A percentile compares a stretch with the other conserved stretches of the same genome.
These are phyloP conservation scores for Triops cancriformis DNA, from an alignment of 1,140 invertebrate species.

Conservation along the genomic window DNA sequence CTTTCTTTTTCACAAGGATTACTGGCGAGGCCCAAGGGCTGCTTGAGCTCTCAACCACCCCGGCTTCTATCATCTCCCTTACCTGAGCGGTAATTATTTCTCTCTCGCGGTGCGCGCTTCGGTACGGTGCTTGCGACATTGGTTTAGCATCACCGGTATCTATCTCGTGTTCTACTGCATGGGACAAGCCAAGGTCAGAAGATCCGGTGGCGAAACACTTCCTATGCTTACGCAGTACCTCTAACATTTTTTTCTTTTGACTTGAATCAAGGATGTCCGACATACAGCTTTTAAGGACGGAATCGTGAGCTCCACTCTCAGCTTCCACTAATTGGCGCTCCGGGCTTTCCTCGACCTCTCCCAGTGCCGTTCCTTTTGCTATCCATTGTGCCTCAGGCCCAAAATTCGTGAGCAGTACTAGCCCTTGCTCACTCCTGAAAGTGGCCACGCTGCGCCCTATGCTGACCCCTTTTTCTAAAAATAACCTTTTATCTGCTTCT, in stretches of 20 bases:
- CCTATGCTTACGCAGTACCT: not conserved
- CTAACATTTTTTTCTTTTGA: constrained; percentile 12
- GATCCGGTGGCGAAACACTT: not conserved
- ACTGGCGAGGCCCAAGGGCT: constrained; percentile 42
- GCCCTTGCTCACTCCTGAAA: not conserved
- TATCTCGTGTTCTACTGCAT: not conserved
- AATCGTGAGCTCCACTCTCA: not conserved
- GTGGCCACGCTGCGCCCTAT: not conserved
- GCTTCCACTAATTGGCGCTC: not conserved
- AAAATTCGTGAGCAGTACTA: constrained; percentile 4
- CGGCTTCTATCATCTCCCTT: too few relatives aligned
- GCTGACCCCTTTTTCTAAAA: not conserved
- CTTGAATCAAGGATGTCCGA: not conserved
- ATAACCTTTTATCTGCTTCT: not conserved
- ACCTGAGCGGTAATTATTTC: too few relatives aligned
- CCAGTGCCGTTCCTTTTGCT: not conserved
- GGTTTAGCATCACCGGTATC: not conserved
- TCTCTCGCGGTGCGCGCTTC: too few relatives aligned
- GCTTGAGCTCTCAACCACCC: constrained; percentile 37
- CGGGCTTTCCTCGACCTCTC: not conserved
- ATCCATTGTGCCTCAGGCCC: not conserved
- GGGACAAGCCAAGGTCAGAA: not conserved
- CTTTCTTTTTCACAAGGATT: constrained; percentile 41
- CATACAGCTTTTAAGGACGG: not conserved
- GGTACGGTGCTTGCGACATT: not conserved